These are phyloP conservation scores for Typhlichthys subterraneus DNA, from an alignment of 2,797 vertebrate species.

Conservation along the genomic window DNA sequence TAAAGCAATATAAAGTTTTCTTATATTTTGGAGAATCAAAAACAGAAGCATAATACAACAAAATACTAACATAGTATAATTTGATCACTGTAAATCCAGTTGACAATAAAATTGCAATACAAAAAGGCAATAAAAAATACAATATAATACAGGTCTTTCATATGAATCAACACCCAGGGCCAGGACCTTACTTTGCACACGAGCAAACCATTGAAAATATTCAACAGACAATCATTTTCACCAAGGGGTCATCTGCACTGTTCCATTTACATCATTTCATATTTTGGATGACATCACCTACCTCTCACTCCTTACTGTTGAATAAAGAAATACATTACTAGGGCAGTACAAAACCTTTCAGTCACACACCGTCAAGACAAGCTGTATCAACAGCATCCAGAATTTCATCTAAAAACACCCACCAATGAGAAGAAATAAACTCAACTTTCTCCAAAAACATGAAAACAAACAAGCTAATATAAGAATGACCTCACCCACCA, in stretches of 20 bases:
- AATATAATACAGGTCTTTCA: constrained; percentile 73
- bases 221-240: constrained; percentile 48
- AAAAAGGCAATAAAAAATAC: constrained; percentile 78
- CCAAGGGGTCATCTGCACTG: constrained; percentile 42
- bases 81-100: constrained; percentile 88
- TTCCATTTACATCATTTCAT: constrained; percentile 56
- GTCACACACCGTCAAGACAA: constrained; percentile 45
- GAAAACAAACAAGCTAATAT: constrained; percentile 21
- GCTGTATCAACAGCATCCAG: constrained; percentile 60
- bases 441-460: constrained; percentile 36
- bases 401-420: constrained; percentile 29
- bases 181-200: constrained; percentile 71
- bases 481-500: constrained; percentile 49
- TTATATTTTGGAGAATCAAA: constrained; percentile 88
- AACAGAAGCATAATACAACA: constrained; percentile 84
- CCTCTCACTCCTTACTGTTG: constrained; percentile 38
- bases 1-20: constrained; percentile 80
- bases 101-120: constrained; percentile 82
- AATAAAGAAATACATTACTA: constrained; percentile 37
- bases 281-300: constrained; percentile 54
- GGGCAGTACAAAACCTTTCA: constrained; percentile 27
- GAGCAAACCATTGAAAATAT: constrained; percentile 62
- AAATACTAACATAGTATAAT: constrained; percentile 92
- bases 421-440: constrained; percentile 17
- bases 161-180: constrained; percentile 74